Conservation (phyloP, 2,113 vertebrate genomes). For the Pangasianodon gigas region DNA sequence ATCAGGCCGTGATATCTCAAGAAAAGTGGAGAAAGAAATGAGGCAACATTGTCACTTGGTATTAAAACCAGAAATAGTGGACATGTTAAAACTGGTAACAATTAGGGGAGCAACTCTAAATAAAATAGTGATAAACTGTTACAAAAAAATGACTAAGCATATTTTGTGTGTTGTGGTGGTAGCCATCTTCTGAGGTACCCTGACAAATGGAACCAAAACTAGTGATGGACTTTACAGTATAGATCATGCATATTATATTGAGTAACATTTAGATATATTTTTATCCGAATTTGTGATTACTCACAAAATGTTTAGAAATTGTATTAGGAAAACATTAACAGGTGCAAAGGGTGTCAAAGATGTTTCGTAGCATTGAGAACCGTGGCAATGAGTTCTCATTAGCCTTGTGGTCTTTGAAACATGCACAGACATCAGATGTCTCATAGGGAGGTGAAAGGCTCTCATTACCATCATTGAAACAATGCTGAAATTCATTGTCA, state of each 20-base stretch:
- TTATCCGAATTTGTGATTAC: background rate
- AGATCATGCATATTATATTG: background rate
- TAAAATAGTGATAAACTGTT: background rate
- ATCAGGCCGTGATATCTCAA: background rate
- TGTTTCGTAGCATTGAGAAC: conserved; percentile 54
- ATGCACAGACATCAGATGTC: conserved; percentile 65
- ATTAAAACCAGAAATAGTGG: background rate
- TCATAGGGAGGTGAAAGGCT: conserved; percentile 62
- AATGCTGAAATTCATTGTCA: conserved; percentile 73
- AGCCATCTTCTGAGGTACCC: background rate
- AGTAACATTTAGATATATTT: background rate
- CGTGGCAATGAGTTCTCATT: conserved; percentile 69
- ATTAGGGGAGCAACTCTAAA: background rate
- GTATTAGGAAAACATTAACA: background rate
- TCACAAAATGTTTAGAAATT: background rate
- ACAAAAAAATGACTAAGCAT: too few relatives aligned
- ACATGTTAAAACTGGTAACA: background rate
- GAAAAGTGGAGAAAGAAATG: background rate
- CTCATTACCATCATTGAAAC: conserved; percentile 73
- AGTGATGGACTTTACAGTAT: background rate
- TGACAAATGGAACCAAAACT: background rate
- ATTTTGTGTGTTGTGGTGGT: background rate
- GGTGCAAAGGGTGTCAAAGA: conserved; percentile 55
- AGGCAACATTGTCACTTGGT: background rate
- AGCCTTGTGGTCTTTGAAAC: conserved; percentile 66